Evolutionary conservation across 2,797 vertebrate species (phyloP), one percentile per base, ranked within the genome.

Genomic region (Danio albolineatus): DNA sequence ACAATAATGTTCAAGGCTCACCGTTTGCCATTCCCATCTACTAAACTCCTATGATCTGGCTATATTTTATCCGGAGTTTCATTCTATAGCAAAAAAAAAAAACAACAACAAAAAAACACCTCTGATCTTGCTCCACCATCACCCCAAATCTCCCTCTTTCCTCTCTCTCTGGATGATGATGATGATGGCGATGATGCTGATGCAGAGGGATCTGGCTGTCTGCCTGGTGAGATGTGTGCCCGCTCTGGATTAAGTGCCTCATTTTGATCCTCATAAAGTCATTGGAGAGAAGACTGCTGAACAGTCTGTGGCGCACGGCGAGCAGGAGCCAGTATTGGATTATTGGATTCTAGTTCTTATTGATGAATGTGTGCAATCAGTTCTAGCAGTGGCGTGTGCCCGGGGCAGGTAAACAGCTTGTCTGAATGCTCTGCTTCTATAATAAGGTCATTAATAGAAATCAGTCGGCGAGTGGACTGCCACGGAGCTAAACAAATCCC

Each of bases 361-460:
- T 87, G 82, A 87, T 84, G 76, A 80, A 87, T 86, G 81, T 62
- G 65, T 59, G 70, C 83, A 83, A 87, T 86, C 86, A 73, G 83
- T 82, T 85, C 78, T 80, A 84, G 82, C 75, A 76, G 84, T 74
- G 78, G 59, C 54, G 54, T 78, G 28, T 56, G 84, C 83, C 70
- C 57, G 36, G 81, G 78, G 74, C 85, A 81, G 84, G 70, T 84
- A 81, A 84, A 82, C 76, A 85, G 76, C 81, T 83, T 87, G 80
- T 85, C 80, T 86, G 76, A 79, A 84, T 76, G 79, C 76, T 84
- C 79, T 28, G 48, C 54, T 69, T 82, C 77, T 66, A 82, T 84
- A 85, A 83, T 83, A 79, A 82, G 76, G 66, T 53, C 80, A 85
- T 84, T 84, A 82, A 82, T 74, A 80, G 82, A 82, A 80, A 84